These are phyloP conservation scores for Melanotaenia duboulayi DNA, from an alignment of 2,113 vertebrate species.

Conservation along the genomic window DNA sequence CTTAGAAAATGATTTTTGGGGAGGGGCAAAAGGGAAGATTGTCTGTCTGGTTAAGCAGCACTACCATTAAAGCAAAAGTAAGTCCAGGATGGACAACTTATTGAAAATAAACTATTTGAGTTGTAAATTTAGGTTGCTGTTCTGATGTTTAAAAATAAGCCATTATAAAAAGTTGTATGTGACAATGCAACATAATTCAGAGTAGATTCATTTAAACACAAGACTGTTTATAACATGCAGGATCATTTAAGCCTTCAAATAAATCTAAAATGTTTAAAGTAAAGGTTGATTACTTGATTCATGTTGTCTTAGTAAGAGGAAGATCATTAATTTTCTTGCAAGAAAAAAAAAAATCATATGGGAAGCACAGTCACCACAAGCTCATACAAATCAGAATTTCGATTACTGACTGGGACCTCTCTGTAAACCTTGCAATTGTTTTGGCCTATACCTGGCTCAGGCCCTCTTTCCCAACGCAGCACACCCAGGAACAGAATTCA, in stretches of 20 bases:
- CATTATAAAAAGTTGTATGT: background rate
- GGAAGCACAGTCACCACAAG: slow-evolving; percentile 33
- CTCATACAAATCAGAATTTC: slow-evolving; percentile 28
- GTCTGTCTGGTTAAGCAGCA: slow-evolving; percentile 70
- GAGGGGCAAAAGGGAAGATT: slow-evolving; percentile 33
- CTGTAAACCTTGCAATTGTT: slow-evolving; percentile 20
- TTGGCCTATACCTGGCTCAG: slow-evolving; percentile 36
- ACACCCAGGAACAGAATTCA: slow-evolving; percentile 88
- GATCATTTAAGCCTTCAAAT: slow-evolving; percentile 7
- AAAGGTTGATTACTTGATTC: background rate
- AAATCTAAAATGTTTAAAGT: background rate
- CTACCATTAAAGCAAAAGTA: slow-evolving; percentile 40
- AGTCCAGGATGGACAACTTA: slow-evolving; percentile 29
- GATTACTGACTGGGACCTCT: slow-evolving; percentile 27
- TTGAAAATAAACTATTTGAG: slow-evolving; percentile 14
- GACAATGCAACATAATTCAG: slow-evolving; percentile 4
- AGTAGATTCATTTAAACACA: background rate
- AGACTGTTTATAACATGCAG: background rate
- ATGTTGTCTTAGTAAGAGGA: slow-evolving; percentile 7
- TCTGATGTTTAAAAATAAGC: background rate
- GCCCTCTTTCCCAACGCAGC: slow-evolving; percentile 56
- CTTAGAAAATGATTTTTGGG: slow-evolving; percentile 41
- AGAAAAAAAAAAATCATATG: slow-evolving; percentile 1
- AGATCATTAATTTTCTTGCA: background rate
- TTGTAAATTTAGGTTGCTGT: background rate